Evolutionary conservation across 2,113 vertebrate genomes (phyloP).

Genomic region (Steatornis caripensis): DNA sequence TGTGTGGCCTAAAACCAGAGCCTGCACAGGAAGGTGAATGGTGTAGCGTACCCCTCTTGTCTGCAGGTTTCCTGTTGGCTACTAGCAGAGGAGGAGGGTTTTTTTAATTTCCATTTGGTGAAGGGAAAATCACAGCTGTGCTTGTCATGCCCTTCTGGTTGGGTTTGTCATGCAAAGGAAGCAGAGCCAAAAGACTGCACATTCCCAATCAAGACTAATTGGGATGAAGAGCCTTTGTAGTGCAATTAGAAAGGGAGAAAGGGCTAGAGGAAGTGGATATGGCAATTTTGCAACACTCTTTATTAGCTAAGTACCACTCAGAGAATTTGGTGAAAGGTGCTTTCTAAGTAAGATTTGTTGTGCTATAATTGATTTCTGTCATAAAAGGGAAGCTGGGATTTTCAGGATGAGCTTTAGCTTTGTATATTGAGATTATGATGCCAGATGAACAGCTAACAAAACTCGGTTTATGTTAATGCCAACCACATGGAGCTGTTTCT

Average conservation of each 20-base stretch:
- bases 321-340: constrained; percentile 69
- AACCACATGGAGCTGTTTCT: constrained; percentile 67
- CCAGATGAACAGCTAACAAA: constrained; percentile 69
- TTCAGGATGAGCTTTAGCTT: constrained; percentile 52
- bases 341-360: constrained; percentile 69
- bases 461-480: constrained; percentile 69
- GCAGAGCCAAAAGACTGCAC: constrained; percentile 66
- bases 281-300: constrained; percentile 41
- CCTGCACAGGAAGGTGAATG: constrained; percentile 57
- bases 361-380: constrained; percentile 70
- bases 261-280: constrained; percentile 60
- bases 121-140: constrained; percentile 63
- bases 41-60: constrained; percentile 21
- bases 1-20: background rate
- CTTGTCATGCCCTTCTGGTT: constrained; percentile 57
- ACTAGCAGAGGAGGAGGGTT: background rate
- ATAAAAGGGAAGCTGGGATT: constrained; percentile 62
- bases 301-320: constrained; percentile 62
- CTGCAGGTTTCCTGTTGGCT: constrained; percentile 60
- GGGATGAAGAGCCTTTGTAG: constrained; percentile 58
- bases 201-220: constrained; percentile 70
- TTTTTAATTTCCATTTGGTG: constrained; percentile 51
- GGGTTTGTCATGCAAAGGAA: constrained; percentile 70
- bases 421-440: constrained; percentile 49
- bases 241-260: constrained; percentile 29